These are phyloP conservation scores for Neoitamus cyanurus DNA, from an alignment of 2,888 invertebrate species.

Conservation along the genomic window DNA sequence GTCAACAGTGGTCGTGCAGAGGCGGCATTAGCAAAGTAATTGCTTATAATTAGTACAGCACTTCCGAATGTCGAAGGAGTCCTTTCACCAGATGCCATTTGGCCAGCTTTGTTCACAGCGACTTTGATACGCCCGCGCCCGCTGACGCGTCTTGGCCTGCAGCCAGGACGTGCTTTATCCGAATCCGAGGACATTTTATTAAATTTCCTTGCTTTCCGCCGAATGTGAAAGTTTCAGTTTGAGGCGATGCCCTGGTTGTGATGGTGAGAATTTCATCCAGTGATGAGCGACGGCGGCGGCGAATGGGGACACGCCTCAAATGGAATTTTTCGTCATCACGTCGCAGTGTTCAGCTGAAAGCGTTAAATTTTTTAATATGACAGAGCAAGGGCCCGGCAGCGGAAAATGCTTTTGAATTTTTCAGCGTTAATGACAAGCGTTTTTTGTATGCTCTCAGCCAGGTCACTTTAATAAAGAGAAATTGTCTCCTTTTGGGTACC, in stretches of 20 bases:
- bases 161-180: not conserved
- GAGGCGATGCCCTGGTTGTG: not conserved
- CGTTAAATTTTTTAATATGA: not conserved
- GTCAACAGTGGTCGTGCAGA: not conserved
- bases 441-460: not conserved
- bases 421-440: not conserved
- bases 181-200: not conserved
- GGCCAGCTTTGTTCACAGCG: not conserved
- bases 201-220: not conserved
- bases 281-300: not conserved
- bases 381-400: not conserved
- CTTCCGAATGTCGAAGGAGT: not conserved
- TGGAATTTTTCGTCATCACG: not conserved
- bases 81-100: not conserved
- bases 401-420: not conserved
- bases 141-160: not conserved
- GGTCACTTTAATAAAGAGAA: not conserved
- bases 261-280: not conserved
- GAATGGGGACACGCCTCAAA: not conserved
- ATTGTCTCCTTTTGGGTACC: not conserved
- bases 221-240: not conserved
- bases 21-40: not conserved
- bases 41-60: not conserved
- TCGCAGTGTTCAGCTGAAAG: not conserved
- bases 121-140: not conserved